Base-by-base conservation (phyloP, 1,140 invertebrate genomes). In the Drosophila subobscura region DNA sequence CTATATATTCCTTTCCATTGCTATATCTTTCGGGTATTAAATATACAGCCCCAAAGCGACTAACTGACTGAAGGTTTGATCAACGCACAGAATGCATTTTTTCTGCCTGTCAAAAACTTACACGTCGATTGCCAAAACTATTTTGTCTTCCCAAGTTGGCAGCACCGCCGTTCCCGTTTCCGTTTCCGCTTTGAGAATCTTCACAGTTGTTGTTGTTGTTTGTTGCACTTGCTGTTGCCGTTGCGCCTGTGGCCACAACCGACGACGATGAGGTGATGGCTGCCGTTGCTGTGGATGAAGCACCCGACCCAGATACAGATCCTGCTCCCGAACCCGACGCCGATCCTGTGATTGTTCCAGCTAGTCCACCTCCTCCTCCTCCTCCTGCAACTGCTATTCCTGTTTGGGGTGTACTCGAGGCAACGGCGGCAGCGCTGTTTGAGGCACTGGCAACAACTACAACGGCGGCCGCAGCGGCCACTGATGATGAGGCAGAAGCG, bases 81-180 rank as follows among this genome's bases (percentile, higher is more conserved):
- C n/a, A 54, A 23, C 20, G 22, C 14, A 59, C 23, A 42, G 33
- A 5, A 25, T 6, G 16, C 16, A 29, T 0, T 5, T n/a, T 14
- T n/a, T 5, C 20, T 12, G 4, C 6, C 10, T 20, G 20, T 22
- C 1, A 33, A 0, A 55, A 41, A 89, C 90, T 91, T 71, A 91
- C 90, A 64, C 90, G 72, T 77, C 88, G 89, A 55, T 91, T 91
- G 72, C 90, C 89, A 66, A 91, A 90, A 73, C 89, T 91, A 55
- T 91, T 91, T 71, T 91, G 90, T 41, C 90, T 79, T 63, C 83
- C 83, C 72, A 91, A 79, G 63, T 85, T 85, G 54, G 60, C 53
- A 52, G 64, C 49, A 53, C 70, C 72, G 42, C 23, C 60, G 29
- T 20, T 20, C 16, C 16, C 16, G 41, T 29, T 65, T 45, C 63